Base-by-base conservation (phyloP, 2,113 vertebrate genomes). In the Sciurus niger region DNA sequence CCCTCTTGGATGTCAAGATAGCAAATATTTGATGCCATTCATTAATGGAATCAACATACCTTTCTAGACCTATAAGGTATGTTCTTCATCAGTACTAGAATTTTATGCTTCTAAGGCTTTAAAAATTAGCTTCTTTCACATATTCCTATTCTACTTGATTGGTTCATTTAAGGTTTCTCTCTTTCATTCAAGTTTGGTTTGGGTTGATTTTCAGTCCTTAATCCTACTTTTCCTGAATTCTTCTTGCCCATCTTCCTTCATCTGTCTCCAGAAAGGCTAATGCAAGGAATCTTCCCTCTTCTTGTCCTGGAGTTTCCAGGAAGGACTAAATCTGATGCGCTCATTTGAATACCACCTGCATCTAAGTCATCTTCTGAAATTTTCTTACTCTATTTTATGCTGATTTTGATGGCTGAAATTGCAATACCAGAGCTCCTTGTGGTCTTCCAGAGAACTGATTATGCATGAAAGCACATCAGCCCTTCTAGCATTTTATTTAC, bases 171-270 rank as follows among this genome's bases (percentile, higher is more conserved):
- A 55, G 2, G 24, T 90, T 67, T 84, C n/a, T 93, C n/a, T 93
- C 24, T 90, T 95, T 40, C 37, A 83, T 89, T 78, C 37, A 79
- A 30, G 20, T 96, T 96, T 88, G 48, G 30, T 58, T 82, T 40
- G 12, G 2, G 25, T 32, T 92, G 17, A 67, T 48, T 87, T 94
- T 94, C 55, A 63, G 46, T 74, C 60, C 4, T 73, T 79, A 87
- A 74, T 87, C 28, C 16, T 53, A 67, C 28, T 74, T 90, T 87
- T 92, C 16, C 79, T 25, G 30, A 87, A 48, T 3, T 79, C n/a
- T 63, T 79, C 14, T 89, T 60, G 30, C 5, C 24, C 11, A n/a
- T 80, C 4, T 76, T 90, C 22, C 8, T 76, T 88, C 17, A 76
- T 74, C 40, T 96, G 40, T 87, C 80, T 96, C 55, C 32, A 74